These are phyloP conservation scores for Eulemur mongoz DNA, from an alignment of 2,797 vertebrate species.

Conservation along the genomic window DNA sequence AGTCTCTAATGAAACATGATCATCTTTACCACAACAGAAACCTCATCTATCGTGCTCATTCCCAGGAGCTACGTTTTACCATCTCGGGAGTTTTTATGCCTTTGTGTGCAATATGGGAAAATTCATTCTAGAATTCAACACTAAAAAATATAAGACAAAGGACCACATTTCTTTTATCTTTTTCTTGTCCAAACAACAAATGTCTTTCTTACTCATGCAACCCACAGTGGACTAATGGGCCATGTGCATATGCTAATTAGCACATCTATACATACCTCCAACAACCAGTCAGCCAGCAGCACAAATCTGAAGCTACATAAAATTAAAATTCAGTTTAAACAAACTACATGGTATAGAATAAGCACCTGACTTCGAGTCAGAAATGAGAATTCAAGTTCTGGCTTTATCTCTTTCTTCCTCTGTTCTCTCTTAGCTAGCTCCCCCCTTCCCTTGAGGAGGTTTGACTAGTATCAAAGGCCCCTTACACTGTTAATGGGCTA, in stretches of 20 bases:
- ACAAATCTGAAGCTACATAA: background rate
- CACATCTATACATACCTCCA: background rate
- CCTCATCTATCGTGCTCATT: background rate
- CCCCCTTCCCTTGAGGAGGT: background rate
- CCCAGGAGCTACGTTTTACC: background rate
- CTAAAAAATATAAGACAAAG: background rate
- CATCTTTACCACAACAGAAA: background rate
- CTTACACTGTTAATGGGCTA: background rate
- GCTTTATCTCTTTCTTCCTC: background rate
- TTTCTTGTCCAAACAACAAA: background rate
- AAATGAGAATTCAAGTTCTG: background rate
- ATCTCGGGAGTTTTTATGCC: background rate
- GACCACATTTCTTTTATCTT: background rate
- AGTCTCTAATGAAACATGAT: background rate
- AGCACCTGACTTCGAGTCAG: background rate
- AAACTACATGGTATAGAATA: background rate
- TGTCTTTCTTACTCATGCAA: background rate
- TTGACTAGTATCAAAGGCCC: background rate
- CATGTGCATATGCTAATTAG: background rate
- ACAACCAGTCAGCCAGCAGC: background rate
- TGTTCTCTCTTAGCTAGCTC: background rate
- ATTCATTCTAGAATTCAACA: background rate
- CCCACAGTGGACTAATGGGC: background rate
- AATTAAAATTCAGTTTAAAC: conserved; percentile 10
- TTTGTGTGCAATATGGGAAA: background rate